Conservation (phyloP, 2,888 invertebrate genomes). For the Pimpla rufipes region DNA sequence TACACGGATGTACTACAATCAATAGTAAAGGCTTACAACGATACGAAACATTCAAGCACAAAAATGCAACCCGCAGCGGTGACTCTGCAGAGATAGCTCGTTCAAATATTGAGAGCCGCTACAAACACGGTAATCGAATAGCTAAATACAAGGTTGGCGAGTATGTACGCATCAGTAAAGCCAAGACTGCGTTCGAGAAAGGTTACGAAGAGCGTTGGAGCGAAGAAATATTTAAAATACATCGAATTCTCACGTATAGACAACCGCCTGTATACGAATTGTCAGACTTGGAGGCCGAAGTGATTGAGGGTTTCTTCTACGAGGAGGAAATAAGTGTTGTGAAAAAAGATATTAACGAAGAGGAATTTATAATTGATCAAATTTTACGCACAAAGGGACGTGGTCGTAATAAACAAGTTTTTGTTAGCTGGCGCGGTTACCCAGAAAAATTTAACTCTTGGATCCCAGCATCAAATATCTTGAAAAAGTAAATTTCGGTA, state of each 20-base stretch:
- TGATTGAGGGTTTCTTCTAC: constrained; percentile 23
- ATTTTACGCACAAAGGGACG: not conserved
- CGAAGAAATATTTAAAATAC: constrained; percentile 8
- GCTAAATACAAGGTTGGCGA: constrained; percentile 50
- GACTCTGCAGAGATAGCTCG: not conserved
- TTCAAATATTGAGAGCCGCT: not conserved
- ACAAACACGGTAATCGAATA: not conserved
- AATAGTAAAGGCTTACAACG: constrained; percentile 2
- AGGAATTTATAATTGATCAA: constrained; percentile 18
- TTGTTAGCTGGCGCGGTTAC: not conserved
- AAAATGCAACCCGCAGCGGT: constrained; percentile 1
- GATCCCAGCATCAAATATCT: not conserved
- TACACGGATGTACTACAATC: not conserved
- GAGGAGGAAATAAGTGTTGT: constrained; percentile 18
- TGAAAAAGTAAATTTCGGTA: not conserved
- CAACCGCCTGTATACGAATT: constrained; percentile 1
- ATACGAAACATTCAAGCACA: not conserved
- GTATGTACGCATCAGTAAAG: constrained; percentile 46
- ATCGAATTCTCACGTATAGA: not conserved
- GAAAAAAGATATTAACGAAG: constrained; percentile 6
- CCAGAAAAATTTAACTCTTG: not conserved
- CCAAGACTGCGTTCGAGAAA: constrained; percentile 38
- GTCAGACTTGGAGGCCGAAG: constrained; percentile 9
- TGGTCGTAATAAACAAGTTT: constrained; percentile 4
- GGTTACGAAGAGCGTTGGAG: constrained; percentile 30